Percentiles rank a stretch among this genome's conserved stretches.
Evolutionary conservation across 1,140 invertebrate species (phyloP).

Genomic region (Plodia interpunctella): DNA sequence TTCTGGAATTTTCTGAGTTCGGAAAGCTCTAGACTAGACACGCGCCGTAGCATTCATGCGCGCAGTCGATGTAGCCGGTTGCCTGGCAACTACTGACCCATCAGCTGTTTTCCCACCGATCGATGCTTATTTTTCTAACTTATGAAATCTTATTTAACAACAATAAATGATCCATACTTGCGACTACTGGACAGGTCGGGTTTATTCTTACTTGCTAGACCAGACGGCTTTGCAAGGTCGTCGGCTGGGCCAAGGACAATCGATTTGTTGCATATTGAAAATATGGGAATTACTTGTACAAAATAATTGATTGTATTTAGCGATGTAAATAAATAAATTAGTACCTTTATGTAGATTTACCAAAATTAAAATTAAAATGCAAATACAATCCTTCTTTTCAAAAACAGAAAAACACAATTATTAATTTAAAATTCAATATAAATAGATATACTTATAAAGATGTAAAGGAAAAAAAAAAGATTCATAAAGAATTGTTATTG

Average conservation of each 20-base stretch:
- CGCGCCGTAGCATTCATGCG: neutral
- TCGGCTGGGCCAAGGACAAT: slow-evolving; percentile 8
- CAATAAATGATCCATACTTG: slow-evolving; percentile 8
- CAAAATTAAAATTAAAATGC: too few relatives aligned
- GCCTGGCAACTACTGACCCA: slow-evolving; percentile 35
- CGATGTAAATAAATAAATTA: too few relatives aligned
- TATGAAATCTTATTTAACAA: neutral
- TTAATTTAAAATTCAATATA: too few relatives aligned
- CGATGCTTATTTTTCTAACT: neutral
- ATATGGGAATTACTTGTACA: too few relatives aligned
- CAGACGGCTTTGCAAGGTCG: slow-evolving; percentile 41
- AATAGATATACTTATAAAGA: too few relatives aligned
- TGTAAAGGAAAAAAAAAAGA: too few relatives aligned
- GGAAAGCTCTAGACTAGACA: slow-evolving; percentile 44
- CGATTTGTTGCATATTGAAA: neutral
- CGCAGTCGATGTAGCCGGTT: slow-evolving; percentile 34
- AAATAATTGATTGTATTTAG: too few relatives aligned
- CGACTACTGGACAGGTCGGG: neutral
- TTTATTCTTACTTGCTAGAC: neutral
- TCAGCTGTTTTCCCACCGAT: neutral
- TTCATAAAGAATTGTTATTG: too few relatives aligned
- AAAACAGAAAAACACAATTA: too few relatives aligned
- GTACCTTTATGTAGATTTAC: too few relatives aligned
- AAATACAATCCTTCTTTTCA: too few relatives aligned
- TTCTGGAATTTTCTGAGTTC: slow-evolving; percentile 26